Evolutionary conservation across 2,797 vertebrate species (phyloP).

Genomic region (Catostomus latipinnis): DNA sequence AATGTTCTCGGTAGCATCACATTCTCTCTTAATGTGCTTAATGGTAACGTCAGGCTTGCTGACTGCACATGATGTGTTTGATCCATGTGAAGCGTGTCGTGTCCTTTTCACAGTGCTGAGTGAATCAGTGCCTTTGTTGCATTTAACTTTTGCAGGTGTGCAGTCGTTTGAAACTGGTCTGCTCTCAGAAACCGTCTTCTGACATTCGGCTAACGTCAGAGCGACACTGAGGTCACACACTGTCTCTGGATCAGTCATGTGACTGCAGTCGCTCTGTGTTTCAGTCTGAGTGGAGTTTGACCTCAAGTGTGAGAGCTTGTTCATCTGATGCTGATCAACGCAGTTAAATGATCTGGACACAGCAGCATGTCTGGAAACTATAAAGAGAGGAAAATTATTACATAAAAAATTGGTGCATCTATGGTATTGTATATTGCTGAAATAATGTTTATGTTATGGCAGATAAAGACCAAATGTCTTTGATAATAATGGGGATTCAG

Average conservation of each 20-base stretch:
- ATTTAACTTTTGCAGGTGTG: background rate
- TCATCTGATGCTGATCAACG: background rate
- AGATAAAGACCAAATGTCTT: no score
- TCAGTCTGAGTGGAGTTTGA: background rate
- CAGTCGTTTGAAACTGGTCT: background rate
- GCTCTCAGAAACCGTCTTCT: background rate
- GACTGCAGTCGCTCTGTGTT: slow-evolving; percentile 2
- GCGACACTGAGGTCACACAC: slow-evolving; percentile 41
- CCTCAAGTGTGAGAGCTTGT: background rate
- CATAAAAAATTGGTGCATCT: no score
- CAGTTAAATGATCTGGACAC: slow-evolving; percentile 6
- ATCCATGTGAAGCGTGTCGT: background rate
- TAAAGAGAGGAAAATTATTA: background rate
- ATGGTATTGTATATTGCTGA: no score
- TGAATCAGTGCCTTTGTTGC: background rate
- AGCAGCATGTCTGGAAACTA: slow-evolving; percentile 32
- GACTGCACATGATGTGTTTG: background rate
- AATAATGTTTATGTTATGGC: no score
- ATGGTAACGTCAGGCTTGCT: background rate
- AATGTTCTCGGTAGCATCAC: background rate
- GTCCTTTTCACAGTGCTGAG: background rate
- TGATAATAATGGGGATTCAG: no score
- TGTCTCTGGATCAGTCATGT: slow-evolving; percentile 11
- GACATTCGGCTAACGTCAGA: slow-evolving; percentile 10
- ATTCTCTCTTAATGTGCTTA: slow-evolving; percentile 32